Conservation (phyloP, 1,140 invertebrate genomes). For the Pseudomyrmex dendroicus region DNA sequence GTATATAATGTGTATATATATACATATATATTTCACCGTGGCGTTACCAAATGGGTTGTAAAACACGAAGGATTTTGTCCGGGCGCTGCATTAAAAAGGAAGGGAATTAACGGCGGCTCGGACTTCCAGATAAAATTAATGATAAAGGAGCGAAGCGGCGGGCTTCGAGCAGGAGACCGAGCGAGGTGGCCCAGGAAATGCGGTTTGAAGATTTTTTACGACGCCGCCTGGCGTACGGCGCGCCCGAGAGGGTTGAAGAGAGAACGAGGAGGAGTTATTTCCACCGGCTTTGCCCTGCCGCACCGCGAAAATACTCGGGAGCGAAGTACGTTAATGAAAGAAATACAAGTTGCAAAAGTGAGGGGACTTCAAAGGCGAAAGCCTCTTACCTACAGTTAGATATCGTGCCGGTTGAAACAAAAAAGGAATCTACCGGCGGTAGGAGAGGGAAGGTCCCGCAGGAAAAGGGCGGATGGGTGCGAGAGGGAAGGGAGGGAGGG, state of each 20-base stretch:
- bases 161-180: background rate
- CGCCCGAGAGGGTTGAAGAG: background rate
- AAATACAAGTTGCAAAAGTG: constrained; percentile 75
- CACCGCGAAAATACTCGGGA: constrained; percentile 67
- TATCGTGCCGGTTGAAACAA: constrained; percentile 67
- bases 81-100: constrained; percentile 16
- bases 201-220: constrained; percentile 66
- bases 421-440: constrained; percentile 28
- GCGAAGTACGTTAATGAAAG: constrained; percentile 73
- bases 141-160: background rate
- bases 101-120: constrained; percentile 21
- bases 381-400: constrained; percentile 74
- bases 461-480: background rate
- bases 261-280: constrained; percentile 48
- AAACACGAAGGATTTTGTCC: constrained; percentile 50
- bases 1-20: background rate
- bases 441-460: constrained; percentile 8
- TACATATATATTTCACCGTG: background rate
- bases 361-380: constrained; percentile 74
- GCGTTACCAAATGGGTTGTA: constrained; percentile 19
- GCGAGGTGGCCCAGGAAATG: background rate
- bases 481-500: background rate
- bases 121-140: constrained; percentile 51
- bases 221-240: background rate
- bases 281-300: constrained; percentile 55